A percentile compares a stretch with the other conserved stretches of the same genome.
Conservation (phyloP, 2,113 vertebrate species). For the Addax nasomaculatus region DNA sequence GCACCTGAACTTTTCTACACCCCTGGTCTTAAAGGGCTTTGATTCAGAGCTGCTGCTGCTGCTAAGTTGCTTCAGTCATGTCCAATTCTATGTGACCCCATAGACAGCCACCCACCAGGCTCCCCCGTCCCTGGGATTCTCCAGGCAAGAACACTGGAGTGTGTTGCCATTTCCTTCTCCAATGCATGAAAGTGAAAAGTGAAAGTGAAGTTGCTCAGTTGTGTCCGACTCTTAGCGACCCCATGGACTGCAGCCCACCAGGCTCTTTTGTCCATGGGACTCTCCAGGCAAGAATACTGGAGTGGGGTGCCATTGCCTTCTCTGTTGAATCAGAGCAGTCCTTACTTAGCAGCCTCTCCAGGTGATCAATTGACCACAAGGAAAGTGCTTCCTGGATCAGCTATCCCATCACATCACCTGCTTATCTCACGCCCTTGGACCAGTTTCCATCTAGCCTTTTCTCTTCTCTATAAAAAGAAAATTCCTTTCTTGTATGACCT, state of each 20-base stretch:
- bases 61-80: no score
- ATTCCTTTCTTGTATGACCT: background rate
- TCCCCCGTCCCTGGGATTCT: no score
- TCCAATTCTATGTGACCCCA: accelerated
- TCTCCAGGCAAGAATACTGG: no score
- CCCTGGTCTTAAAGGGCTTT: background rate
- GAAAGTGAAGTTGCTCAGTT: no score
- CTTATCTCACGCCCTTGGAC: background rate
- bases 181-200: no score
- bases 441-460: background rate
- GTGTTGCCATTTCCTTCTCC: no score
- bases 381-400: background rate
- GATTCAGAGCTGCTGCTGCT: background rate
- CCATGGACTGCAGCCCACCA: no score
- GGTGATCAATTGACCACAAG: background rate
- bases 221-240: no score
- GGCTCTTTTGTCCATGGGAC: no score
- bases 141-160: no score
- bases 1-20: background rate
- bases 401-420: background rate
- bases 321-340: background rate
- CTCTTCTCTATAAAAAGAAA: background rate
- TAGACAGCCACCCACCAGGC: no score
- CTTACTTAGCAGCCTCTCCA: background rate
- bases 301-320: no score